Percentiles rank a stretch among this genome's conserved stretches.
Conservation (phyloP, 37 sponge, comb jelly and placozoan species). For the Mnemiopsis leidyi region DNA sequence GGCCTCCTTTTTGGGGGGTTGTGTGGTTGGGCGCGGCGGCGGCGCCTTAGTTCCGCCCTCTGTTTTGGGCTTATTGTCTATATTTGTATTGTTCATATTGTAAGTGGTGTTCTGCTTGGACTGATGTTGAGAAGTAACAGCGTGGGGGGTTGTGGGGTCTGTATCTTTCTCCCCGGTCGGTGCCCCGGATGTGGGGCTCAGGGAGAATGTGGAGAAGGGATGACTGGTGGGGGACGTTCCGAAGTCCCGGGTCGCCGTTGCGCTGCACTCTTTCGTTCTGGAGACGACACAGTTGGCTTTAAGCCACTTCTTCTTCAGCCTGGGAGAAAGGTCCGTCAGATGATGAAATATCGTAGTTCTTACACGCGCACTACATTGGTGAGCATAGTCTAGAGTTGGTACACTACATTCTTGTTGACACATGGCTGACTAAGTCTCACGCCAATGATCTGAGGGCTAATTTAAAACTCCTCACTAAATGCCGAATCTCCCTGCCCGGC, state of each 20-base stretch:
- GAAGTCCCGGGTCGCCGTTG: neutral
- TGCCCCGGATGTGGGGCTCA: neutral
- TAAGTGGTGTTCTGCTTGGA: neutral
- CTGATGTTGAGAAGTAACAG: neutral
- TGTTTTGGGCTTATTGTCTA: neutral
- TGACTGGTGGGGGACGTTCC: neutral
- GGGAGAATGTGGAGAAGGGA: neutral
- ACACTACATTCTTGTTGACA: neutral
- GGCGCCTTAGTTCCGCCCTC: neutral
- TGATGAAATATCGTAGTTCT: neutral
- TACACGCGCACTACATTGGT: neutral
- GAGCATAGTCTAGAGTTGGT: neutral
- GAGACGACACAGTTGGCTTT: neutral
- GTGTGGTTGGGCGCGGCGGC: neutral
- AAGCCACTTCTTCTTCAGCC: conserved; percentile 42
- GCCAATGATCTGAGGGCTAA: neutral
- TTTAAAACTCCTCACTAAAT: neutral
- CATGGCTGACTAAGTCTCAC: neutral
- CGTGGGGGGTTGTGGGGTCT: neutral
- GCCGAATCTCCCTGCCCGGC: neutral
- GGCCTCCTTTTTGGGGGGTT: neutral
- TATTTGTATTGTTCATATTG: neutral
- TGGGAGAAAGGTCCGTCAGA: neutral
- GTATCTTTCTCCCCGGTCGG: neutral
- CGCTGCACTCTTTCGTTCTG: neutral